Evolutionary conservation across 2,113 vertebrate genomes (phyloP).

Genomic region (Osmerus eperlanus): DNA sequence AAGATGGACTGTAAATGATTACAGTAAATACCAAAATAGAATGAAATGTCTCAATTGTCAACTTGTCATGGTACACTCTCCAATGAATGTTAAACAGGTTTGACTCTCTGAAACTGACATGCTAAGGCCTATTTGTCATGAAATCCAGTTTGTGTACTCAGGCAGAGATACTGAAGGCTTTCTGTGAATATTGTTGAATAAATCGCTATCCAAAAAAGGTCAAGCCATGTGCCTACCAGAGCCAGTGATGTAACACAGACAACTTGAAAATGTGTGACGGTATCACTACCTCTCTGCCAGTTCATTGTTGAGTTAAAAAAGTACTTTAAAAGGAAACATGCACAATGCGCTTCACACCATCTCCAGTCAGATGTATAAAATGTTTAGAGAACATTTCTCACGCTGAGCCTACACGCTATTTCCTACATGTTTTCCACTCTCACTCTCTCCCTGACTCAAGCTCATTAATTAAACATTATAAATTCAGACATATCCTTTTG

Average conservation of each 20-base stretch:
- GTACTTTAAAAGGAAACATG: neutral
- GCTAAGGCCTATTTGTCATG: too few relatives aligned
- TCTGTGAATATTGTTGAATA: neutral
- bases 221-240: neutral
- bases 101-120: too few relatives aligned
- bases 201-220: neutral
- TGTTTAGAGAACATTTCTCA: too few relatives aligned
- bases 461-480: slow-evolving; percentile 34
- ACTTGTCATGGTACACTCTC: too few relatives aligned
- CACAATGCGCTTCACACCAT: neutral
- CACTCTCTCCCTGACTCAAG: slow-evolving; percentile 13
- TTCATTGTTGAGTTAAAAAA: neutral
- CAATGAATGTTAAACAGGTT: too few relatives aligned
- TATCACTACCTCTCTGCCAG: neutral
- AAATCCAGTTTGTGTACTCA: too few relatives aligned
- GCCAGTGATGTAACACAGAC: neutral
- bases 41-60: too few relatives aligned
- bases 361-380: neutral
- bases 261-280: neutral
- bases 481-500: slow-evolving; percentile 40
- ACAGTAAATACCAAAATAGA: too few relatives aligned
- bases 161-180: neutral
- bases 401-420: too few relatives aligned
- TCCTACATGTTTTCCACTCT: neutral
- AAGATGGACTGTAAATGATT: too few relatives aligned